Evolutionary conservation across 2,888 invertebrate genomes (phyloP), one percentile per base, ranked within the genome.

Genomic region (Agrilus biguttatus): DNA sequence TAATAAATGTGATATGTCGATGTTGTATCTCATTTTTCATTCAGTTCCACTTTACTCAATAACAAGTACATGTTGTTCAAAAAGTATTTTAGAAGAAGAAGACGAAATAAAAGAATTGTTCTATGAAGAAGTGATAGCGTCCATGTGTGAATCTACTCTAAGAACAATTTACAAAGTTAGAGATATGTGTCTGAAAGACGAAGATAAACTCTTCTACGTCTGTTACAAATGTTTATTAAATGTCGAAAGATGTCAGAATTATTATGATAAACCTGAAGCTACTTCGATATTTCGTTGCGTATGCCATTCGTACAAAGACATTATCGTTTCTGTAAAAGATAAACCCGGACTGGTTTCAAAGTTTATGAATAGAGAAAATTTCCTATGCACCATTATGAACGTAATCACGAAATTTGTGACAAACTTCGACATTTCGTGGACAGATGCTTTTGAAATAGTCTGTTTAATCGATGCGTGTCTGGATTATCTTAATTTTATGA

Each of bases 401-500:
- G 76, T 74, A 1, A 65, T 85, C 10, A 68, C 76, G 17, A 69
- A 72, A 1, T 65, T 84, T 36, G 77, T 85, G 5, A 75, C 77
- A 45, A 73, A 78, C 38, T 80, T 80, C 51, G 74, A 79, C 47
- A 77, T 86, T 12, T 79, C 79, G 32, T 86, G 86, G 86, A 75
- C 78, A 44, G 83, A 85, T 52, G 83, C 81, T 44, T 70, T 85
- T 3, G 85, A 87, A 67, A 78, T 83, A 0, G 71, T 82, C 45
- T 80, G 80, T 49, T 65, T 87, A 10, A 62, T 75, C 34, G 68
- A 69, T 36, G 62, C 71, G 5, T 67, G 71, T 8, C 66, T 74
- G 45, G 69, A 69, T 46, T 68, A 77, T 40, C 53, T 78, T 17
- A 70, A 70, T 46, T 67, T 73, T 52, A 61, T 70, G 7, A 69